These are phyloP conservation scores for Poeciliopsis retropinna DNA, from an alignment of 2,113 vertebrate genomes.

Conservation along the genomic window DNA sequence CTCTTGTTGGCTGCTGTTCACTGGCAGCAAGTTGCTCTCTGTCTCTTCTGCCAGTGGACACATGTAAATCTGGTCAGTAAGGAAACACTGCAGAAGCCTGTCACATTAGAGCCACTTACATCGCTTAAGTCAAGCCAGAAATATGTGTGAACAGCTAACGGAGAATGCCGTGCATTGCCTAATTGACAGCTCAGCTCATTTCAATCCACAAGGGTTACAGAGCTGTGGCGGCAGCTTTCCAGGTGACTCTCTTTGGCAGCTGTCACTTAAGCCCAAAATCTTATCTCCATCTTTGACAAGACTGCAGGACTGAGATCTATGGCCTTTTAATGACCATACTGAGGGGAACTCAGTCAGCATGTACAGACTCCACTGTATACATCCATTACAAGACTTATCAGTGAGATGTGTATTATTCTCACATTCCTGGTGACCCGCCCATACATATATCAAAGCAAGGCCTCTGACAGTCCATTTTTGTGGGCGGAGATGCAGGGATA, in stretches of 20 bases:
- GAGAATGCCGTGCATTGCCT: not conserved
- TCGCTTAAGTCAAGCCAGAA: slow-evolving; percentile 2
- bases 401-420: slow-evolving; percentile 68
- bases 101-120: not conserved
- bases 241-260: slow-evolving; percentile 49
- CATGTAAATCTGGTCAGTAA: slow-evolving; percentile 8
- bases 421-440: slow-evolving; percentile 73
- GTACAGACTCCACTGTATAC: slow-evolving; percentile 43
- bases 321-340: slow-evolving; percentile 34
- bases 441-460: slow-evolving; percentile 69
- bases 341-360: slow-evolving; percentile 28
- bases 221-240: slow-evolving; percentile 14
- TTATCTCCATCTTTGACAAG: slow-evolving; percentile 46
- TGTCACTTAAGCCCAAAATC: slow-evolving; percentile 20
- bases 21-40: slow-evolving; percentile 69
- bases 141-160: not conserved
- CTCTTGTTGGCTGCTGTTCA: slow-evolving; percentile 76
- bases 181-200: not conserved
- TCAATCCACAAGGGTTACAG: slow-evolving; percentile 10
- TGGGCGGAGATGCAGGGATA: slow-evolving; percentile 70
- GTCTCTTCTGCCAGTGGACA: slow-evolving; percentile 70
- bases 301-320: slow-evolving; percentile 21
- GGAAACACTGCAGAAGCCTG: not conserved
- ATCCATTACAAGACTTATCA: slow-evolving; percentile 53
- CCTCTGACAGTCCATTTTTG: slow-evolving; percentile 70